Conservation (phyloP, 2,113 vertebrate genomes). For the Apeltes quadracus region DNA sequence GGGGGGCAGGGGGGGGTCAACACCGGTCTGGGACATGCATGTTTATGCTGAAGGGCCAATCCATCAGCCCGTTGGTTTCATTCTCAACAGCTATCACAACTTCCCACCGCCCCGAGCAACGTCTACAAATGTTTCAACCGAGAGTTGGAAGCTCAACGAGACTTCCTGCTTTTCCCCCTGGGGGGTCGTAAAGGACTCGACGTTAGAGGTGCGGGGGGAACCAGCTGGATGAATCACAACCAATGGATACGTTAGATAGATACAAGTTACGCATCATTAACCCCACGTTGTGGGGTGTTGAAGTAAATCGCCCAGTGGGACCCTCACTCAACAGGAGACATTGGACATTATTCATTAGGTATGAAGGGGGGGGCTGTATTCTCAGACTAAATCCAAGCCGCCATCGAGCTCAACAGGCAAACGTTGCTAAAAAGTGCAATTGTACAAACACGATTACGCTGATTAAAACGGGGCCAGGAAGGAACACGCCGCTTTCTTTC, state of each 20-base stretch:
- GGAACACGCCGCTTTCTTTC: constrained; percentile 20
- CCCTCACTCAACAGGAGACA: too few species aligned
- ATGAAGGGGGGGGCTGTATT: too few species aligned
- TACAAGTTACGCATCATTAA: too few species aligned
- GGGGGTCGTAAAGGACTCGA: not conserved
- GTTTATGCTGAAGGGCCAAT: not conserved
- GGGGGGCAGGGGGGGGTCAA: not conserved
- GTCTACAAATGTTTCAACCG: not conserved
- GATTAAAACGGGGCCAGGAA: constrained; percentile 29
- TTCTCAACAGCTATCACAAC: not conserved
- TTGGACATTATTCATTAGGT: not conserved
- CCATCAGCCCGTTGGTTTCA: not conserved
- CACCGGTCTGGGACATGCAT: not conserved
- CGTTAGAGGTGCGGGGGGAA: not conserved
- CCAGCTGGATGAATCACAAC: not conserved
- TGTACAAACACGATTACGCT: constrained; percentile 15
- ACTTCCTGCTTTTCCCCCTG: not conserved
- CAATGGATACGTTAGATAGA: not conserved
- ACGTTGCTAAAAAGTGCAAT: constrained; percentile 16
- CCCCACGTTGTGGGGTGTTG: not conserved
- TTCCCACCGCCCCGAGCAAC: not conserved
- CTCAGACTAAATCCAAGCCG: constrained; percentile 2
- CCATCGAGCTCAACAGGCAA: constrained; percentile 14
- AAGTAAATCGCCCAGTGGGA: not conserved
- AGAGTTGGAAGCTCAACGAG: not conserved